Conservation (phyloP, 2,113 vertebrate species). For the Limanda limanda region DNA sequence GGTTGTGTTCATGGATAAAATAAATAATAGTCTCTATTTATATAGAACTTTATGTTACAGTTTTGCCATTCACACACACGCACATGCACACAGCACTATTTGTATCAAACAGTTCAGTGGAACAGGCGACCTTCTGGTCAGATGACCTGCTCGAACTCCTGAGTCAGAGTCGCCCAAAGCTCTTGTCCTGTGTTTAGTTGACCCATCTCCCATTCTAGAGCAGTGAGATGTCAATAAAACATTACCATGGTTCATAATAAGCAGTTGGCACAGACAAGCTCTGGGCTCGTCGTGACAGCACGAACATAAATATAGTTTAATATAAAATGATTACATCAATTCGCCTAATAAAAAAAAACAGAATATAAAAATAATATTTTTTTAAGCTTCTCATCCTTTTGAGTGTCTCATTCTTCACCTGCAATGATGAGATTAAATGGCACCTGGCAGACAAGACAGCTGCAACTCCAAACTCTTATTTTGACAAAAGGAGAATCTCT, state of each 20-base stretch:
- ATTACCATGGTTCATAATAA: constrained; percentile 1
- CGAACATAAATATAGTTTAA: background rate
- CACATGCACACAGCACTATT: too few relatives aligned
- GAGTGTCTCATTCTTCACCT: background rate
- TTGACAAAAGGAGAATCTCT: constrained; percentile 32
- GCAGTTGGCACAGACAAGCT: background rate
- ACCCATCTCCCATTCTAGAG: background rate
- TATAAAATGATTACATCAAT: constrained; percentile 1
- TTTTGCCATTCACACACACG: too few relatives aligned
- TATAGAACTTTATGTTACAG: background rate
- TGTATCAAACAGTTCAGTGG: too few relatives aligned
- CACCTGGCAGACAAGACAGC: background rate
- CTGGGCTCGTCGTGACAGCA: background rate
- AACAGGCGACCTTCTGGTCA: background rate
- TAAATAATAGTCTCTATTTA: too few relatives aligned
- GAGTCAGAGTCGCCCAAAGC: too few relatives aligned
- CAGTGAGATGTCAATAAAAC: background rate
- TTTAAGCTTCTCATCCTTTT: background rate
- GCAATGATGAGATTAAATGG: constrained; percentile 21
- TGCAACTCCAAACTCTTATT: constrained; percentile 17
- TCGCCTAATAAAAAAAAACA: background rate
- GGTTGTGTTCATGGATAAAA: background rate
- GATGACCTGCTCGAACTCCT: too few relatives aligned
- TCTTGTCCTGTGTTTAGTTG: background rate
- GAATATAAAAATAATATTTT: background rate